These are phyloP conservation scores for Heliconius cydno DNA, from an alignment of 2,888 invertebrate species.

Conservation along the genomic window DNA sequence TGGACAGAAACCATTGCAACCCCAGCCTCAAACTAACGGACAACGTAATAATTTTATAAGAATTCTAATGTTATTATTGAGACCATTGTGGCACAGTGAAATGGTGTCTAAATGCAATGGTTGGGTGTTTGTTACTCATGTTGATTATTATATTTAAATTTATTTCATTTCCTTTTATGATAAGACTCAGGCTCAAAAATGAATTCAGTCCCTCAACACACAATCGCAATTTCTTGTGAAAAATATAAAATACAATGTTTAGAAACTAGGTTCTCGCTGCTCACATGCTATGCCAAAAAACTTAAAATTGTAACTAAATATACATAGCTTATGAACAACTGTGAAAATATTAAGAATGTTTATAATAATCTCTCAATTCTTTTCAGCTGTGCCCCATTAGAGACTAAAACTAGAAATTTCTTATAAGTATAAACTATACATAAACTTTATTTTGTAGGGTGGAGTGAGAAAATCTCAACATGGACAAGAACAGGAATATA, in stretches of 20 bases:
- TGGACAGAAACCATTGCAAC: slow-evolving; percentile 84
- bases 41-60: slow-evolving; percentile 67
- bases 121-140: neutral
- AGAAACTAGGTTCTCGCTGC: neutral
- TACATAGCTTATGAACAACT: too few relatives aligned
- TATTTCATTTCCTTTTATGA: neutral
- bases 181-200: neutral
- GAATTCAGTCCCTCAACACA: neutral
- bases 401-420: neutral
- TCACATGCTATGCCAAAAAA: too few relatives aligned
- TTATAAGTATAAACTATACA: neutral
- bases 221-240: neutral
- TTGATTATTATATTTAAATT: slow-evolving; percentile 2
- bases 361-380: neutral
- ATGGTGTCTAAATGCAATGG: neutral
- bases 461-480: neutral
- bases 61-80: neutral
- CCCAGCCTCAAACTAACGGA: slow-evolving; percentile 66
- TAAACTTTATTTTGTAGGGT: neutral
- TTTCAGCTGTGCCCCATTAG: neutral
- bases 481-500: neutral
- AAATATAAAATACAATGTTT: neutral
- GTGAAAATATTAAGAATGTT: too few relatives aligned
- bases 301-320: too few relatives aligned
- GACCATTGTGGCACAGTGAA: neutral